phyloP scores from a whole-genome alignment of 2,797 vertebrate genomes.

The Limnodromus scolopaceus region DNA sequence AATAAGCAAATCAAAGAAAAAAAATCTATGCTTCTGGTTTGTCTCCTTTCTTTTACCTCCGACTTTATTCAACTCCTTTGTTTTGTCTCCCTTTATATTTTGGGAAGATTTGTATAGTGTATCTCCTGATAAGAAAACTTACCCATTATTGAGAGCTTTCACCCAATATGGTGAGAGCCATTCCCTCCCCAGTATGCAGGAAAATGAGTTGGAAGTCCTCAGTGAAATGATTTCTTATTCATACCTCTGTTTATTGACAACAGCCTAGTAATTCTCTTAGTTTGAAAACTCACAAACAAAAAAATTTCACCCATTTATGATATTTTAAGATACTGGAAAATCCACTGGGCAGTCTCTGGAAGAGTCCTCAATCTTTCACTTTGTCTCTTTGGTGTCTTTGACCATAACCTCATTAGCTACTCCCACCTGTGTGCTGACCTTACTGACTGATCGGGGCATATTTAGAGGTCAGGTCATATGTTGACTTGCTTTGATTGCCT shows the following conservation, averaged over 20 bases:
- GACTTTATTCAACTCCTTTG: not conserved
- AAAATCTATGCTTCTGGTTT: not conserved
- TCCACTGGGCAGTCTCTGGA: not conserved
- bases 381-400: not conserved
- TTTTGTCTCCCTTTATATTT: not conserved
- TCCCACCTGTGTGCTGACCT: not conserved
- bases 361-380: not conserved
- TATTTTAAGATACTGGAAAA: not conserved
- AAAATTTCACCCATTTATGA: not conserved
- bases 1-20: not conserved
- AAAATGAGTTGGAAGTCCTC: not conserved
- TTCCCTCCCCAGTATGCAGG: not conserved
- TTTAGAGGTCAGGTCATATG: not conserved
- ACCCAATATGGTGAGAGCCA: not conserved
- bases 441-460: not conserved
- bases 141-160: not conserved
- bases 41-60: not conserved
- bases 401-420: not conserved
- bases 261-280: not conserved
- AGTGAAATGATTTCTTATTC: not conserved
- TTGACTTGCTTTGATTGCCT: not conserved
- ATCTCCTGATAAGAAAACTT: not conserved
- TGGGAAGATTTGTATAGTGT: not conserved
- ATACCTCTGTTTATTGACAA: not conserved
- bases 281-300: not conserved